Evolutionary conservation across 2,797 vertebrate species (phyloP).

Genomic region (Pangasius mekongensis): DNA sequence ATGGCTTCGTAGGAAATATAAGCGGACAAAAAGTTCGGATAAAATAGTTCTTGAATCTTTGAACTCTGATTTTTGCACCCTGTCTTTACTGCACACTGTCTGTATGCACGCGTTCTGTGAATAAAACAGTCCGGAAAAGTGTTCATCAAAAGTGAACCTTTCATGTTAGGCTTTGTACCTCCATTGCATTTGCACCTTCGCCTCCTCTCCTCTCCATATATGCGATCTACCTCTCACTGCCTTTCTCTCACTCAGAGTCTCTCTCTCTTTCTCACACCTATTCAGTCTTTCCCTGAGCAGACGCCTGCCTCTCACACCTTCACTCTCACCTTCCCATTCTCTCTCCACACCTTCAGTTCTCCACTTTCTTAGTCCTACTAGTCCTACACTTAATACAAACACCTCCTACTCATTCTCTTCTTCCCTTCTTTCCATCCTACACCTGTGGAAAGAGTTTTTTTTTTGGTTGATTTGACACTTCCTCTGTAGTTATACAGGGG

Average conservation of each 20-base stretch:
- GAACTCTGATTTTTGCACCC: neutral
- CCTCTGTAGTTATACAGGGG: constrained; percentile 21
- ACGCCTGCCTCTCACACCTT: constrained; percentile 59
- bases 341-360: constrained; percentile 35
- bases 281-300: constrained; percentile 40
- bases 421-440: constrained; percentile 28
- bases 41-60: neutral
- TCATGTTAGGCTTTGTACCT: neutral
- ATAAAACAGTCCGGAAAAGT: neutral
- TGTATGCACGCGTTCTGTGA: neutral
- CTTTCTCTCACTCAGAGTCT: constrained; percentile 31
- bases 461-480: constrained; percentile 25
- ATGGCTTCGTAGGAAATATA: neutral
- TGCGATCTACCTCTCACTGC: neutral
- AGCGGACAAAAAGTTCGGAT: neutral
- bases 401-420: constrained; percentile 59
- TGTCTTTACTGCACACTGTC: neutral
- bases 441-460: neutral
- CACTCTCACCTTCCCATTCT: constrained; percentile 34
- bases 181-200: neutral
- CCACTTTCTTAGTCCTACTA: constrained; percentile 57
- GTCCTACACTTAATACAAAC: constrained; percentile 59
- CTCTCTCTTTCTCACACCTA: constrained; percentile 52
- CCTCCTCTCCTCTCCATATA: constrained; percentile 4
- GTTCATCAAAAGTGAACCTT: neutral